Base-by-base conservation (phyloP, 2,797 vertebrate species). In the Melanotaenia trifasciata region DNA sequence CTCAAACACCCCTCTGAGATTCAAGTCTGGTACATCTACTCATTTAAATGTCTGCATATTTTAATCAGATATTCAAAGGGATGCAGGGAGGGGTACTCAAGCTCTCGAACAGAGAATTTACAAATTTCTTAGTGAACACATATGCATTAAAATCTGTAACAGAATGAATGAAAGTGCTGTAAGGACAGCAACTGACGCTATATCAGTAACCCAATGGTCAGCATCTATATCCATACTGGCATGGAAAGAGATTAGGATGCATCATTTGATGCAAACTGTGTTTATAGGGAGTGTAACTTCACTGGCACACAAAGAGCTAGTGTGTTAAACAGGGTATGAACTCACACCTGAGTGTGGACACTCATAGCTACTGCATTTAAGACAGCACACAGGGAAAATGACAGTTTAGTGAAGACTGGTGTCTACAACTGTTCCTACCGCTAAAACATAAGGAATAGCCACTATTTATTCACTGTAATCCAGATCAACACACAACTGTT, bases 1-100 rank as follows among this genome's bases (percentile, higher is more conserved):
- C 30, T 38, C 56, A 38, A 66, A 61, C 35, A 50, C 60, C 20
- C 63, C 14, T 50, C 70, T n/a, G 57, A 36, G 10, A 68, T 18
- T 72, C 51, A 54, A 69, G 64, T 59, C 61, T 61, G 9, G 1
- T 10, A 30, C 63, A 11, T 13, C 1, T 40, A 24, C 51, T 26
- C 58, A 26, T 24, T 53, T 65, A 45, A 54, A 33, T 11, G 33
- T 3, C 5, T n/a, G 22, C 7, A 18, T 24, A 45, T 62, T 54
- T 9, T 26, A 45, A 79, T 58, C 22, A 30, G 38, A 36, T 5
- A 12, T 54, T 7, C 9, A 50, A 28, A 65, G 54, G 22, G 12
- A 33, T 30, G 30, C 16, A 4, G 35, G 26, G 12, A 22, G 56
- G 32, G 6, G 14, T 18, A n/a, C 18, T 63, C 13, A 38, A 20